A percentile compares a stretch with the other conserved stretches of the same genome.
Evolutionary conservation across 2,888 invertebrate species (phyloP).

Genomic region (Andrena bicolor): DNA sequence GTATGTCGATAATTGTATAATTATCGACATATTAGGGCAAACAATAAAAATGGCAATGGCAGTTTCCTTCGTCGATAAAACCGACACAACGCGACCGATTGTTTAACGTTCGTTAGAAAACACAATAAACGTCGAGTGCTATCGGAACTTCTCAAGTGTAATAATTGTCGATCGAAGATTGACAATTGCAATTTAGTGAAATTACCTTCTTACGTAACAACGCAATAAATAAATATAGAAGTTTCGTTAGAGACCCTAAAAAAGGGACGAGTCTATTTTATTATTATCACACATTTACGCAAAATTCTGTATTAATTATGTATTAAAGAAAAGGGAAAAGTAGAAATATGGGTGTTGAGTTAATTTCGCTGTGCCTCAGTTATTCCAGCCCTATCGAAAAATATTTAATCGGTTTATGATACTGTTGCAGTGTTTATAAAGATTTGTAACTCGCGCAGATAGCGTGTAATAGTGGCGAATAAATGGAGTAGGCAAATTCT

Average conservation of each 20-base stretch:
- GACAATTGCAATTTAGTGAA: no score
- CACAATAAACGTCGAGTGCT: not conserved
- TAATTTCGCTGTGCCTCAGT: not conserved
- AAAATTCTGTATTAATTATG: not conserved
- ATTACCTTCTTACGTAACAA: no score
- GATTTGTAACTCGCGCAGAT: constrained; percentile 6
- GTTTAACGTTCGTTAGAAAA: constrained; percentile 18
- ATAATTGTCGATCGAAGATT: constrained; percentile 26
- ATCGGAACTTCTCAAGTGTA: constrained; percentile 15
- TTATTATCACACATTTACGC: no score
- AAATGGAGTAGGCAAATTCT: constrained; percentile 5
- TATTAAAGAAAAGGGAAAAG: not conserved
- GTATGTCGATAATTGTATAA: not conserved
- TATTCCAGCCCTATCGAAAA: constrained; percentile 9
- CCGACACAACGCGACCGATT: constrained; percentile 43
- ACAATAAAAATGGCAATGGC: constrained; percentile 23
- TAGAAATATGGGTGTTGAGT: no score
- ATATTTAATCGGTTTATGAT: constrained; percentile 20
- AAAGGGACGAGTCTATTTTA: no score
- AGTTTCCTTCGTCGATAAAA: constrained; percentile 20
- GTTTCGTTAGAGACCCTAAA: no score
- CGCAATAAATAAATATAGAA: not conserved
- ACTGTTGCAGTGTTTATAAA: constrained; percentile 6
- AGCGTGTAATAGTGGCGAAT: not conserved
- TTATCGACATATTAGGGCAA: not conserved